Evolutionary conservation across 1,140 invertebrate genomes (phyloP), one percentile per base, ranked within the genome.

Genomic region (Helicoverpa armigera): DNA sequence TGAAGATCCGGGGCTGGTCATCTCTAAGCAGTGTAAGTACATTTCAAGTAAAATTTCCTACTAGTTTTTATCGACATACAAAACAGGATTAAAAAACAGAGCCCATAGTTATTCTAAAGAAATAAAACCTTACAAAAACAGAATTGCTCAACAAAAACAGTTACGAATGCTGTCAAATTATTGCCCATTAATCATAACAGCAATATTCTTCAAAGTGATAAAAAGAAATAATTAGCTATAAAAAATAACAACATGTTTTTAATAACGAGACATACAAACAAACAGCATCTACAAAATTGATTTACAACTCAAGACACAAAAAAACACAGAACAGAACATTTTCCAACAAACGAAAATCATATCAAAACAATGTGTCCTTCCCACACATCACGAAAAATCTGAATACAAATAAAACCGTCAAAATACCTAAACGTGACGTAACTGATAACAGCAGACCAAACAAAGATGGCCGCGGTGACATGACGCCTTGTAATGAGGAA

Each of bases 401-500:
- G 54, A 72, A 72, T n/a, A 72, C 13, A 72, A 31, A 70, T 70
- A 51, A 51, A 72, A 31, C 69, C 9, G 16, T 48, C 65, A 50
- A 69, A 72, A 72, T 54, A 53, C 4, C 50, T 72, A 13, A 29
- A 72, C 31, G 16, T 48, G 54, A 16, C 53, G 35, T 74, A 74
- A 43, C 31, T 31, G 69, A 72, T 72, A 72, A 54, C 23, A 50
- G 13, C 16, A n/a, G 23, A 51, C 50, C n/a, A 72, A 54, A 72
- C 50, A 14, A 31, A 72, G 13, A 70, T 70, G 16, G 48, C 10
- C 50, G n/a, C 14, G n/a, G 43, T 29, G n/a, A 58, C 35, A 18
- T 23, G 58, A 2, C 43, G n/a, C 5, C 35, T 16, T 43, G 16
- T 69, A 77, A 78, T 82, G 61, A 73, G 76, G 74, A 82, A 82